Base-by-base conservation (phyloP, 2,797 vertebrate species). In the Urophycis tenuis region DNA sequence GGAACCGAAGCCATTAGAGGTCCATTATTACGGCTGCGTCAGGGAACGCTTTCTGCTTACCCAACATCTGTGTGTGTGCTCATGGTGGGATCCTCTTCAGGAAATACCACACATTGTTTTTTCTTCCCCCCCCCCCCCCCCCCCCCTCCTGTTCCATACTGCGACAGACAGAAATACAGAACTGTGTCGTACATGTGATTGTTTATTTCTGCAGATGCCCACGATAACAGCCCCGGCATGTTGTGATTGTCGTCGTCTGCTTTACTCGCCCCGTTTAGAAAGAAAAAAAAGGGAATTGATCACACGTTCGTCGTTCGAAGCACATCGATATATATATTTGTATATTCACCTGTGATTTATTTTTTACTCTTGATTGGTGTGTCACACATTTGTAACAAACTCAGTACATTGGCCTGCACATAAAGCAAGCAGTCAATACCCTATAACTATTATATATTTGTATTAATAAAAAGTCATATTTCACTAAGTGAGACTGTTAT, bases 371-470 rank as follows among this genome's bases (percentile, higher is more conserved):
- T n/a, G n/a, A 25, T n/a, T 60, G 53, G 53, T 25, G 53, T 25
- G 53, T n/a, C n/a, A 19, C 53, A 60, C 53, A 10, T 60, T 60
- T 60, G 53, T 25, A 60, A 60, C 53, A 25, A n/a, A 19, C 53
- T 19, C 53, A 25, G 11, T 60, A 60, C 53, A 53, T 53, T 53
- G 45, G 12, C 17, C 45, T 53, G 45, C 45, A 53, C 19, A 53
- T 53, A 41, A 41, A 41, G 12, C 45, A 19, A 25, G 22, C 53
- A 60, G 53, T 25, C 1, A 60, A 25, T 25, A 60, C 53, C 53
- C 7, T 60, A 53, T 60, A 60, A 60, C 49, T 60, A 60, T 60
- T 60, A 60, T 60, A 60, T 60, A 60, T 60, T 60, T 60, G 53
- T 60, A 60, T 60, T 60, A 60, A 60, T 60, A 60, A 60, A 60